Evolutionary conservation across 2,797 vertebrate species (phyloP).

Genomic region (Fratercula arctica): DNA sequence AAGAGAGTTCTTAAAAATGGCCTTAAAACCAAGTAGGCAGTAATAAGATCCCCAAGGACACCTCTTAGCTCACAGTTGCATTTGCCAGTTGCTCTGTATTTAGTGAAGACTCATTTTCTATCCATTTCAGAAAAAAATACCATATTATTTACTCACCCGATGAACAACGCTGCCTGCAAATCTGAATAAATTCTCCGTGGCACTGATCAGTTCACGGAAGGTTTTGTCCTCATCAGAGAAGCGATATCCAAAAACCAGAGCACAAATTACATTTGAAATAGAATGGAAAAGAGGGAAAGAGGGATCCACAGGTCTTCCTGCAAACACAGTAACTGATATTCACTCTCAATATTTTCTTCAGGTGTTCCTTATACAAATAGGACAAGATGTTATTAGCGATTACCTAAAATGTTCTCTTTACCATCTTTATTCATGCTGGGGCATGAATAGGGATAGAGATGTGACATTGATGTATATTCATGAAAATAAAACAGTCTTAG

Average conservation of each 20-base stretch:
- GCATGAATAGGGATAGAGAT: neutral
- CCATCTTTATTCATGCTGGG: neutral
- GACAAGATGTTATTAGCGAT: neutral
- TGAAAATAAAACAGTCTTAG: neutral
- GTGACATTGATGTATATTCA: neutral
- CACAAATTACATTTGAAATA: conserved; percentile 64
- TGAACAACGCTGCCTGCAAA: conserved; percentile 30
- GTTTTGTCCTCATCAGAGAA: conserved; percentile 54
- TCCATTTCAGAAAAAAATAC: neutral
- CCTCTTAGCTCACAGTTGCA: neutral
- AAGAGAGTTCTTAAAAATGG: neutral
- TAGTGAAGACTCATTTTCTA: neutral
- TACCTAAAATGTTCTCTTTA: neutral
- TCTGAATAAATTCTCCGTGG: conserved; percentile 12
- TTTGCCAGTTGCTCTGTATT: neutral
- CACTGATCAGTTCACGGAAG: conserved; percentile 29
- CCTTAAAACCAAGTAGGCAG: neutral
- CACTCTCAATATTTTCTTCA: neutral
- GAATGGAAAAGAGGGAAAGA: conserved; percentile 55
- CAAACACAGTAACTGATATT: conserved; percentile 21
- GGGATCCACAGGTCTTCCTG: conserved; percentile 57
- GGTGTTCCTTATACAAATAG: neutral
- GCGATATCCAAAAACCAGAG: conserved; percentile 57
- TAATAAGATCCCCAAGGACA: neutral
- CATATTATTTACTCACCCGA: neutral